Evolutionary conservation across 2,797 vertebrate genomes (phyloP), one percentile per base, ranked within the genome.

Genomic region (Sebastes elongatus): DNA sequence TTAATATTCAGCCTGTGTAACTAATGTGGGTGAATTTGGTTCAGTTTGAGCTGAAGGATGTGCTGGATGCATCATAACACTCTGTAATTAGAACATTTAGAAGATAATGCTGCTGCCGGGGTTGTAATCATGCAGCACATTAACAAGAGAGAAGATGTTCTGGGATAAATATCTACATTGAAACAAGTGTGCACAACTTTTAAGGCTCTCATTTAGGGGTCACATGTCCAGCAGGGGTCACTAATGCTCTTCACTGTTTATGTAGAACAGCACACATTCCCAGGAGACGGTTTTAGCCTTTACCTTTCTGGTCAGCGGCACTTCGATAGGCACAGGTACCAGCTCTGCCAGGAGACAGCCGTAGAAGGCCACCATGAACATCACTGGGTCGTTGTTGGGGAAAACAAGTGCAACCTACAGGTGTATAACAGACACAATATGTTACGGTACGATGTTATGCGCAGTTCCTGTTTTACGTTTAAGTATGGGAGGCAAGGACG

Each of bases 361-460:
- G 23, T 99, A 99, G 94, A 99, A 99, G 0, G 97, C 98, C 91
- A 99, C 98, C 96, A 99, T 98, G 93, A 99, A 99, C 97, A 97
- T 98, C 85, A 98, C 97, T 0, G 98, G 98, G 84, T 99, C 98
- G 9, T 96, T 99, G 85, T 99, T 99, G 8, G 98, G 98, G 91
- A 98, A 99, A 63, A 99, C 98, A 0, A 99, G 97, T 10, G 98
- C 98, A 77, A 99, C 97, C 98, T 99, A 78, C 11, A 87, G 81
- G 63, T 49, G 83, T 9, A 38, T 30, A 11, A 89, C 5, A 18
- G 32, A 69, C 5, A 74, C 2, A 2, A 28, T 9, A 46, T 28
- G 42, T 76, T 53, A 78, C 1, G 13, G 20, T 57, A 22, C 6
- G 6, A 63, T 23, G 13, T 62, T 22, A 22, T 14, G 13, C 7